Base-by-base conservation (phyloP, 2,113 vertebrate species). In the Perognathus longimembris region DNA sequence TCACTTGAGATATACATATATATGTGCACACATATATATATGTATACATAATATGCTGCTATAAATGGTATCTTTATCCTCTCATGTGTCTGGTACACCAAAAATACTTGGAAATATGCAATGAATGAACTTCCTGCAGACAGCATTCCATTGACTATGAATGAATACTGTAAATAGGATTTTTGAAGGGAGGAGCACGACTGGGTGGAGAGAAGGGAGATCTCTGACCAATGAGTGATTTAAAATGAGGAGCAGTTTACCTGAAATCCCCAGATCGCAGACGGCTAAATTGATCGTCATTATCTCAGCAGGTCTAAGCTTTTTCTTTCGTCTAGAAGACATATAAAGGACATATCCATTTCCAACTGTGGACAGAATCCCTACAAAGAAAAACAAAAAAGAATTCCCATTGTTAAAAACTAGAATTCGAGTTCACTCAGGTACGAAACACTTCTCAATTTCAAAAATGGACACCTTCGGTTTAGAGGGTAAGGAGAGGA, bases 201-300 rank as follows among this genome's bases (percentile, higher is more conserved):
- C 7, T 3, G 8, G 7, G 17, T 0, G 20, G 22, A 5, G 4
- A 6, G 3, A 26, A 8, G 21, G 34, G 2, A 50, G 28, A 36
- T 5, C 1, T 69, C 69, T 20, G 61, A 79, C n/a, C 57, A 40
- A 1, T 3, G 61, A 57, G 50, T 64, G 69, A 36, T 32, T 69
- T 40, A 66, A 24, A 77, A 74, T 9, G 15, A n/a, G 50, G 50
- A 54, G 15, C 50, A 54, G 50, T 54, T 98, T 98, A 99, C 99
- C 99, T 99, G 99, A 99, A 97, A 99, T 99, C 26, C 99, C 99
- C 96, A 99, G 98, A 96, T 99, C 99, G 89, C 99, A 99, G 93
- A 99, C 95, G 63, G 99, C 99, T 78, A 99, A 97, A 97, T 99
- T 99, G 91, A 99, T 97, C 4, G 98, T 99, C 99, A 99, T 99